Evolutionary conservation across 1,140 invertebrate species (phyloP), one percentile per base, ranked within the genome.

Genomic region (Diploscapter pachys): DNA sequence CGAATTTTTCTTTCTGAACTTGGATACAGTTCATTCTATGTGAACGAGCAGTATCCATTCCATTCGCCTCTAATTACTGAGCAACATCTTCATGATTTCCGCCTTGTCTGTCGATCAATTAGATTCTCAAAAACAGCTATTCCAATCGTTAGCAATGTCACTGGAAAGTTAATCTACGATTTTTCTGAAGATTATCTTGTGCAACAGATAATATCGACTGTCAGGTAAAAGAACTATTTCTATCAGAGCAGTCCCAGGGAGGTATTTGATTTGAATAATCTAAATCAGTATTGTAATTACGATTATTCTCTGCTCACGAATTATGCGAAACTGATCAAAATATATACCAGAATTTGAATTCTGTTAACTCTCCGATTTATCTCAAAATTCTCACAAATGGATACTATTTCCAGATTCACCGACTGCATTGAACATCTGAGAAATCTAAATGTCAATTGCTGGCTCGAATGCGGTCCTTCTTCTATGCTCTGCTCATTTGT

Each of bases 31-130:
- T 48, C 11, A 71, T 71, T 31, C 4, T 71, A 67, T n/a, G 64
- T 78, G 6, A 78, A 77, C 56, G 57, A 64, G 5, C 13, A 11
- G 54, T 78, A 78, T 59, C 77, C 77, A 11, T 78, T 78, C 73
- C 77, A 78, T 68, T 77, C 74, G 9, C 55, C 50, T 8, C 74
- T 78, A 9, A 78, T 78, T 51, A 48, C 54, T 63, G 73, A 77
- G 50, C 65, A 31, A 2, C 54, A 78, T 61, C 57, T 77, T 2
- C 11, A 54, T n/a, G 49, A 13, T 6, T 59, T 77, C 9, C 50
- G 57, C 13, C 11, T 8, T 49, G 55, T 76, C 11, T 66, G 71
- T 3, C 50, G 50, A 3, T 5, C 54, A 4, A 68, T 72, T 4
- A 54, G 54, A 8, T 78, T 78, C 48, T 48, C 57, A 9, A 48